phyloP scores from a whole-genome alignment of 2,113 vertebrate genomes.

The Anas platyrhynchos region DNA sequence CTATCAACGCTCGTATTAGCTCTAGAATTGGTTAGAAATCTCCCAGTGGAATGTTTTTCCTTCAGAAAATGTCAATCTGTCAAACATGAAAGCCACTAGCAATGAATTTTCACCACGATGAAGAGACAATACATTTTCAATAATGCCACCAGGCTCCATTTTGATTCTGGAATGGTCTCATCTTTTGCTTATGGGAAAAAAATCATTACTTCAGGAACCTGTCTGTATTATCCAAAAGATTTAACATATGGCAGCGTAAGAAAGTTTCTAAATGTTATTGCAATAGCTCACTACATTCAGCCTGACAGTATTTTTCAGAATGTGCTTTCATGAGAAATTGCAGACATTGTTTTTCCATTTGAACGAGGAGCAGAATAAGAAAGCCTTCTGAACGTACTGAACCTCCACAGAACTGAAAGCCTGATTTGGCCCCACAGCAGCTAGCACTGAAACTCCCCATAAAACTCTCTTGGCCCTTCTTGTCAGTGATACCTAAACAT shows the following conservation, averaged over 20 bases:
- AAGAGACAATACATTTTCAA: slow-evolving; percentile 16
- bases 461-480: not conserved
- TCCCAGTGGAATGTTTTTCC: slow-evolving; percentile 21
- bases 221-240: not conserved
- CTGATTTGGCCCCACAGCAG: not conserved
- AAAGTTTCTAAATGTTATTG: not conserved
- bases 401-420: not conserved
- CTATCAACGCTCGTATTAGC: not conserved
- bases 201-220: not conserved
- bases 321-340: not conserved
- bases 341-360: not conserved
- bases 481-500: accelerated
- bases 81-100: slow-evolving; percentile 34
- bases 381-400: not conserved
- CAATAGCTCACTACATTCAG: not conserved
- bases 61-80: slow-evolving; percentile 33
- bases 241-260: not conserved
- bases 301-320: not conserved
- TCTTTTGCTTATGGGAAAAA: slow-evolving; percentile 24
- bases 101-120: slow-evolving; percentile 5
- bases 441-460: not conserved
- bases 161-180: not conserved
- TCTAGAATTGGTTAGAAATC: not conserved
- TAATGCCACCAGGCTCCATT: slow-evolving; percentile 9
- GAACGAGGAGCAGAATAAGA: not conserved